Conservation (phyloP, 2,113 vertebrate species). For the Oreochromis spilurus region DNA sequence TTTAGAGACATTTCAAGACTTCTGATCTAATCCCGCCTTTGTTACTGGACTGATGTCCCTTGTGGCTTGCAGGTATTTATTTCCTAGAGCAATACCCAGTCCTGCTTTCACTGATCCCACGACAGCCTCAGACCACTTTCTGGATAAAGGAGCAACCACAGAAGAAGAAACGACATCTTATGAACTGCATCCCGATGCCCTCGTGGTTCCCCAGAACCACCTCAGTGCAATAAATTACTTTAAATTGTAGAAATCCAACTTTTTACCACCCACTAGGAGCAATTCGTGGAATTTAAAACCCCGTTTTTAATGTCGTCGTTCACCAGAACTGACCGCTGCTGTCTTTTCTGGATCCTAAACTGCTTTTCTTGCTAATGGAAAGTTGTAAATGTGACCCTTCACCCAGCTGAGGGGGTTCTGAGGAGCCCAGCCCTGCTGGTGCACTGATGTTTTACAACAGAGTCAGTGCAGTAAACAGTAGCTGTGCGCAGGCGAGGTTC, state of each 20-base stretch:
- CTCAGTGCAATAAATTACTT: neutral
- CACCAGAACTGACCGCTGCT: neutral
- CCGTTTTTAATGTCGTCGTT: neutral
- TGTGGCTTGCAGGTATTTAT: neutral
- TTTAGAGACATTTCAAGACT: neutral
- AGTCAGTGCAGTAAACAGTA: neutral
- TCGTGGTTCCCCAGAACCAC: conserved; percentile 19
- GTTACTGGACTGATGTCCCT: neutral
- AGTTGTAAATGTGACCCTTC: neutral
- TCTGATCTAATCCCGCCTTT: neutral
- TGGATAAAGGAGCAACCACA: conserved; percentile 25
- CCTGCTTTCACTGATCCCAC: conserved; percentile 37
- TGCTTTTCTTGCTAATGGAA: neutral
- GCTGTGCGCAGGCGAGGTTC: neutral
- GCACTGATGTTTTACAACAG: conserved; percentile 39
- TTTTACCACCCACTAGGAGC: neutral
- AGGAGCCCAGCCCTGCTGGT: conserved; percentile 30
- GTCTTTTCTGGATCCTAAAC: neutral
- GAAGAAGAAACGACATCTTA: conserved; percentile 8
- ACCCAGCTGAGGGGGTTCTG: conserved; percentile 15
- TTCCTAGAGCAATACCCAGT: neutral
- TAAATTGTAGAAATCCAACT: neutral
- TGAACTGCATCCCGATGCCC: neutral
- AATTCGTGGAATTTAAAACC: neutral
- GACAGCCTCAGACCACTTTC: conserved; percentile 37